Evolutionary conservation across 2,113 vertebrate species (phyloP).

Genomic region (Argyrosomus japonicus): DNA sequence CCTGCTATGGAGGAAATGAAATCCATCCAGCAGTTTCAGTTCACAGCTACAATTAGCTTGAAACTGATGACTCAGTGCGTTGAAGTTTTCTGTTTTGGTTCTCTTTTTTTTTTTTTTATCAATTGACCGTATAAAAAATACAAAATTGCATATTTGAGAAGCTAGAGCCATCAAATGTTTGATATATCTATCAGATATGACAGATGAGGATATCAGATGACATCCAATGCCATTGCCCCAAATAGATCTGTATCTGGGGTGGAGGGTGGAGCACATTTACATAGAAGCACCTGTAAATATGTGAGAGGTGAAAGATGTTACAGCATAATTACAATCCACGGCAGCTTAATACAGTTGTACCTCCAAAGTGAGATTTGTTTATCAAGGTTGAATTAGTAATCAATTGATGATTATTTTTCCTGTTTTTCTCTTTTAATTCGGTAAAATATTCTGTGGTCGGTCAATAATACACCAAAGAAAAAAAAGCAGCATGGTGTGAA

Average conservation of each 20-base stretch:
- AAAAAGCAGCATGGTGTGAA: conserved; percentile 33
- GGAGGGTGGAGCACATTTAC: neutral
- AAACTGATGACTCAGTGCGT: neutral
- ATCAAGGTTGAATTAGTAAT: conserved; percentile 11
- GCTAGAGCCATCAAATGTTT: neutral
- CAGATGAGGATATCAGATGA: no score
- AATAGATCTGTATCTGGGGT: no score
- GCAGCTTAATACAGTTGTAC: conserved; percentile 13
- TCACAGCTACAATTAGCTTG: neutral
- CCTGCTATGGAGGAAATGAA: neutral
- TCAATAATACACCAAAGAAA: conserved; percentile 15
- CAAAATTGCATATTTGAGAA: neutral
- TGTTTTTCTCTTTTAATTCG: conserved; percentile 21
- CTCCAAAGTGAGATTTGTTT: conserved; percentile 2
- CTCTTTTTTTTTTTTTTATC: no score
- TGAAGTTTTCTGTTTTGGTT: neutral
- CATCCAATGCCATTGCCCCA: no score
- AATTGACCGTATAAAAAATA: no score
- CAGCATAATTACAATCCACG: neutral
- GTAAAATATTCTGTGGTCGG: neutral
- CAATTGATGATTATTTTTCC: conserved; percentile 2
- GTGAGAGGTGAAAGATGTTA: neutral
- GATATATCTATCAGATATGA: neutral
- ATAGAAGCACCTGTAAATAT: neutral
- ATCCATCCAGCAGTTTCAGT: neutral